Evolutionary conservation across 1,140 invertebrate species (phyloP).

Genomic region (Zaprionus gabonicus): DNA sequence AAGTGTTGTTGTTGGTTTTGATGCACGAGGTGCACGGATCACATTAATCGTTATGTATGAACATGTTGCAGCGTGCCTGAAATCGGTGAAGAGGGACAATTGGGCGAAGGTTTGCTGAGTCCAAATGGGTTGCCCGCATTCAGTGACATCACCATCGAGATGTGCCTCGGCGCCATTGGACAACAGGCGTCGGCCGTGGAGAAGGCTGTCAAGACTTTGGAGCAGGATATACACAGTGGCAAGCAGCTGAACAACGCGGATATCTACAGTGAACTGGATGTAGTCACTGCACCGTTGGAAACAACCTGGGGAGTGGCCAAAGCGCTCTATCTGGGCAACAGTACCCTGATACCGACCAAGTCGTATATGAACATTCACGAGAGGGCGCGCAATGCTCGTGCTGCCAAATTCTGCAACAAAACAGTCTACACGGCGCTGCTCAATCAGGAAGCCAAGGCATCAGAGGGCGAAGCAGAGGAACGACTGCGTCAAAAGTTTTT

Average conservation of each 20-base stretch:
- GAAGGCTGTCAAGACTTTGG: slow-evolving; percentile 87
- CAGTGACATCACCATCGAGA: slow-evolving; percentile 91
- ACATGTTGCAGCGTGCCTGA: slow-evolving; percentile 91
- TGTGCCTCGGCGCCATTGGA: slow-evolving; percentile 92
- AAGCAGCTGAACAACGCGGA: slow-evolving; percentile 87
- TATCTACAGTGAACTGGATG: slow-evolving; percentile 92
- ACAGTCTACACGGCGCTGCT: slow-evolving; percentile 89
- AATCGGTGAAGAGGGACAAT: slow-evolving; percentile 91
- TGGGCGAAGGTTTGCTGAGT: slow-evolving; percentile 90
- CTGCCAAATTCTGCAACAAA: slow-evolving; percentile 88
- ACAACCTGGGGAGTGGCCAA: slow-evolving; percentile 95
- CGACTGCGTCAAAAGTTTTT: slow-evolving; percentile 91
- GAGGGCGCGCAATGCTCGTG: slow-evolving; percentile 88
- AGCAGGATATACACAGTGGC: slow-evolving; percentile 69
- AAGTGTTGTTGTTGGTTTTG: slow-evolving; percentile 40
- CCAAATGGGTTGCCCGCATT: slow-evolving; percentile 91
- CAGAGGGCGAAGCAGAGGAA: slow-evolving; percentile 85
- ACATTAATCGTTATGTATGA: neutral
- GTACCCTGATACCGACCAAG: slow-evolving; percentile 91
- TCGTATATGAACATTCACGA: slow-evolving; percentile 91
- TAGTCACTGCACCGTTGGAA: slow-evolving; percentile 89
- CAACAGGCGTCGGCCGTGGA: slow-evolving; percentile 94
- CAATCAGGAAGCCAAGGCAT: slow-evolving; percentile 74
- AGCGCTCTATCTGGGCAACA: slow-evolving; percentile 92
- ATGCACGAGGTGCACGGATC: neutral